Conservation (phyloP, 2,888 invertebrate genomes). For the Papilio gigon region DNA sequence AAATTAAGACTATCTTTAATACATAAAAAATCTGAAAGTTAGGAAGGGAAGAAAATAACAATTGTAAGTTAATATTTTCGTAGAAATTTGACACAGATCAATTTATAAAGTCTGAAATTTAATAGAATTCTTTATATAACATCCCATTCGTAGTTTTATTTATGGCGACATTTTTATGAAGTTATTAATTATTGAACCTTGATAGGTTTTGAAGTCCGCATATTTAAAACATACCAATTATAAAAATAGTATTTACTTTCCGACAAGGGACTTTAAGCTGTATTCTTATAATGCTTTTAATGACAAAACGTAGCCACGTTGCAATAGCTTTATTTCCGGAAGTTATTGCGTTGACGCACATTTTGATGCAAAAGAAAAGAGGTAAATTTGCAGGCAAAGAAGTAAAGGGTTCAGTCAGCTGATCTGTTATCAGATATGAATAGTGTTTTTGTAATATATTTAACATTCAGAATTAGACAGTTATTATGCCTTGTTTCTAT, state of each 20-base stretch:
- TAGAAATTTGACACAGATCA: too few species aligned
- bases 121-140: neutral
- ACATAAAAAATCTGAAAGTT: too few species aligned
- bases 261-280: neutral
- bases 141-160: neutral
- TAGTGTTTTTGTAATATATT: too few species aligned
- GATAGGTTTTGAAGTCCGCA: conserved; percentile 55
- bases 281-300: neutral
- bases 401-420: neutral
- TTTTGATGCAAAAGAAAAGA: neutral
- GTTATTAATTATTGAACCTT: conserved; percentile 57
- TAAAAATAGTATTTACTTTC: conserved; percentile 39
- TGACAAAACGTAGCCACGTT: conserved; percentile 1
- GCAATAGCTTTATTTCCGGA: neutral
- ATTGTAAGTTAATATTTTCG: too few species aligned
- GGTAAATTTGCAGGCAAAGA: neutral
- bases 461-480: too few species aligned
- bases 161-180: conserved; percentile 32
- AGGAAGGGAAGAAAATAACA: too few species aligned
- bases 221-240: conserved; percentile 64
- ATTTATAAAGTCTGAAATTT: neutral
- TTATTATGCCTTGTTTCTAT: too few species aligned
- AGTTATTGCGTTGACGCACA: conserved; percentile 14
- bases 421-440: neutral
- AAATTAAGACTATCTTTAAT: too few species aligned